These are phyloP conservation scores for Pelosia muscerda DNA, from an alignment of 2,888 invertebrate species.

Conservation along the genomic window DNA sequence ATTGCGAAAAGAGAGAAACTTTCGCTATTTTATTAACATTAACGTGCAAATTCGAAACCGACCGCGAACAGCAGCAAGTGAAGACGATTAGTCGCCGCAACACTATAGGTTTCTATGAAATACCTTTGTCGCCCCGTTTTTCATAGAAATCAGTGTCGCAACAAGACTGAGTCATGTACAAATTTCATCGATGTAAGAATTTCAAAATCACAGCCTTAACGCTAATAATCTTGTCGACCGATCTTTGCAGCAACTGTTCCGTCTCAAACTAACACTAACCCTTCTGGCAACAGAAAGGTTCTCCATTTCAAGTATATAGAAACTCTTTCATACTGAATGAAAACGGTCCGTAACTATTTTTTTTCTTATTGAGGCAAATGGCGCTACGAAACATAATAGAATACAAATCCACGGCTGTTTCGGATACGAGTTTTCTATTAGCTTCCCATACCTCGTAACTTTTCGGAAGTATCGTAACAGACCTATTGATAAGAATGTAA, in stretches of 20 bases:
- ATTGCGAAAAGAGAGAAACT: too few relatives aligned
- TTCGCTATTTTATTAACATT: too few relatives aligned
- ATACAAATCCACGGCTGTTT: slow-evolving; percentile 21
- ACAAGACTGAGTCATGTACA: too few relatives aligned
- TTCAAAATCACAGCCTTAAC: neutral
- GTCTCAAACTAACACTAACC: neutral
- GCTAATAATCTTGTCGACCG: neutral
- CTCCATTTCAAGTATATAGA: neutral
- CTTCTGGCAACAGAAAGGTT: neutral
- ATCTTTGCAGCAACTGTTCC: neutral
- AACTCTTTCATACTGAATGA: neutral
- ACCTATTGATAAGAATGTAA: neutral
- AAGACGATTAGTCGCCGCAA: too few relatives aligned
- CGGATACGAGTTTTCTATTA: slow-evolving; percentile 15
- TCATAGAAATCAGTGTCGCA: too few relatives aligned
- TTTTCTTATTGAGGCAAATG: slow-evolving; percentile 12
- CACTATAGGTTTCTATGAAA: too few relatives aligned
- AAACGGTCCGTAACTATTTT: slow-evolving; percentile 3
- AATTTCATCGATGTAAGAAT: neutral
- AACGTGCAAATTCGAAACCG: too few relatives aligned
- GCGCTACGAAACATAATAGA: slow-evolving; percentile 17
- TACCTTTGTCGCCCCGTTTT: too few relatives aligned
- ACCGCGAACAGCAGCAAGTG: too few relatives aligned
- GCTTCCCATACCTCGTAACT: slow-evolving; percentile 7
- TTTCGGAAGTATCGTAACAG: slow-evolving; percentile 12